Evolutionary conservation across 2,888 invertebrate species (phyloP).

Genomic region (Drosophila macrospina): DNA sequence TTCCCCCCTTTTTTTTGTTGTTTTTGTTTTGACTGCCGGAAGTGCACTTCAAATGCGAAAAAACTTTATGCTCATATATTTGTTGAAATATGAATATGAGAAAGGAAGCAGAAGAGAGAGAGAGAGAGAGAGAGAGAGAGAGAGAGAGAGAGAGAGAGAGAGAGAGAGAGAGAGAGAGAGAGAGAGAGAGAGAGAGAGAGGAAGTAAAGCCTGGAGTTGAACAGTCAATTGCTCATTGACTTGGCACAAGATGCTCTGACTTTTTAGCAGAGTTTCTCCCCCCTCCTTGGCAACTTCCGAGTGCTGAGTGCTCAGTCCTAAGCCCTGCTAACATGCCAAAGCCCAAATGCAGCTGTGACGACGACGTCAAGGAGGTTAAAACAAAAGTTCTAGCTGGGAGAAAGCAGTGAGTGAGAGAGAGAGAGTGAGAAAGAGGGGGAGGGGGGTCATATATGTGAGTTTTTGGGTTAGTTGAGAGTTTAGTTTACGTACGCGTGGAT

Average conservation of each 20-base stretch:
- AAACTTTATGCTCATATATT: slow-evolving; percentile 56
- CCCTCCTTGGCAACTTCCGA: background rate
- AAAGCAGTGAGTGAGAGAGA: no score
- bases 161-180: background rate
- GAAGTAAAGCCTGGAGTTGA: slow-evolving; percentile 4
- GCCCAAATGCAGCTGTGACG: slow-evolving; percentile 57
- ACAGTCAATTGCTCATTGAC: slow-evolving; percentile 77
- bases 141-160: background rate
- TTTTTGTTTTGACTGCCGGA: slow-evolving; percentile 24
- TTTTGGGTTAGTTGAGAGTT: slow-evolving; percentile 48
- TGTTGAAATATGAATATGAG: slow-evolving; percentile 61
- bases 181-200: background rate
- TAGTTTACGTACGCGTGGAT: slow-evolving; percentile 79
- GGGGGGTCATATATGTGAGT: background rate
- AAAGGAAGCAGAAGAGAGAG: background rate
- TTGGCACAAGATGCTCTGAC: slow-evolving; percentile 55
- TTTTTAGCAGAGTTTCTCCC: slow-evolving; percentile 31
- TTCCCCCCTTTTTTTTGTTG: no score
- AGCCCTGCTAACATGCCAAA: slow-evolving; percentile 64
- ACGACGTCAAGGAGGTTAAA: slow-evolving; percentile 14
- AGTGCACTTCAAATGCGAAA: slow-evolving; percentile 38
- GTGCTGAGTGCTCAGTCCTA: slow-evolving; percentile 44
- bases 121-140: background rate
- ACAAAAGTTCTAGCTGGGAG: slow-evolving; percentile 44
- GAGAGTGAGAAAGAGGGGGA: slow-evolving; percentile 38